phyloP scores from a whole-genome alignment of 2,888 invertebrate genomes.

The Noctua comes region DNA sequence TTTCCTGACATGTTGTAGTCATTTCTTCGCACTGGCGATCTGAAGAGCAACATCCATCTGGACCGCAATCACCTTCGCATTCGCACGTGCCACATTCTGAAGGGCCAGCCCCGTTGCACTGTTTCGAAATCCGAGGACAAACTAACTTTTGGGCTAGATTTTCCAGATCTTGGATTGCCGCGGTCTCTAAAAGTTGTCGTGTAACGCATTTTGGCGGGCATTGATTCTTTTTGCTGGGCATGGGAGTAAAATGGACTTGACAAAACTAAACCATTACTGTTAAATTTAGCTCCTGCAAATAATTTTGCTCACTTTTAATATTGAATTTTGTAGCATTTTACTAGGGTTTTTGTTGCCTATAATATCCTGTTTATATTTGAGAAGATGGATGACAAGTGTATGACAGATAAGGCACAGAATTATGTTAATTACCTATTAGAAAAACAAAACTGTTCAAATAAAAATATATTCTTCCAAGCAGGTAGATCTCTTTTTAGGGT shows the following conservation, averaged over 20 bases:
- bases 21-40: neutral
- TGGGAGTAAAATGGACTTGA: slow-evolving; percentile 3
- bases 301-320: neutral
- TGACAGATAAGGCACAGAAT: slow-evolving; percentile 26
- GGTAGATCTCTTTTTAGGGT: neutral
- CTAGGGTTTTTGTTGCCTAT: neutral
- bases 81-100: neutral
- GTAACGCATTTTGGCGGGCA: neutral
- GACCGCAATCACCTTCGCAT: slow-evolving; percentile 9
- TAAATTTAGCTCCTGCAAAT: neutral
- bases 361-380: slow-evolving; percentile 1
- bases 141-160: neutral
- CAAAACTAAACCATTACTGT: slow-evolving; percentile 32
- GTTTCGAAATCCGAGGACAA: neutral
- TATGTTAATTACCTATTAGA: neutral
- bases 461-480: neutral
- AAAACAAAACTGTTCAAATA: neutral
- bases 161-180: slow-evolving; percentile 13
- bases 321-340: slow-evolving; percentile 9
- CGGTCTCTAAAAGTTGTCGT: neutral
- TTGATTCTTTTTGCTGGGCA: slow-evolving; percentile 35
- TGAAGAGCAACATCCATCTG: neutral
- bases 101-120: neutral
- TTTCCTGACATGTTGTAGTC: neutral
- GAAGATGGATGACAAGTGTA: slow-evolving; percentile 9